phyloP scores from a whole-genome alignment of 2,888 invertebrate genomes.

The Eupithecia abbreviata region DNA sequence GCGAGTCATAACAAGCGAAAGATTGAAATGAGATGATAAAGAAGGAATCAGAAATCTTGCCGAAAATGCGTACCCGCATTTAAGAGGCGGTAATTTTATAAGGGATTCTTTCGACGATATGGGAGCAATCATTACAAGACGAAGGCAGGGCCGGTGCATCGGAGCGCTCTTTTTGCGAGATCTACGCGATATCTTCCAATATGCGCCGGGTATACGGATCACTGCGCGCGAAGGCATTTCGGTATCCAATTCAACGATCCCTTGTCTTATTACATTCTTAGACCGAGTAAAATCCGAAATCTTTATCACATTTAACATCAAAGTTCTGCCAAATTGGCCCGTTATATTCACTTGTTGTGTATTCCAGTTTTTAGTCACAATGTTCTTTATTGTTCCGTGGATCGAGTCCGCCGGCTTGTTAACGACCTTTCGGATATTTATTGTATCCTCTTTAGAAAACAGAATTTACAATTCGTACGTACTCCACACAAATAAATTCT shows the following conservation, averaged over 20 bases:
- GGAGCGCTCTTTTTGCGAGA: constrained; percentile 70
- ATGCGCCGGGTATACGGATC: constrained; percentile 66
- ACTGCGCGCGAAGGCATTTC: constrained; percentile 60
- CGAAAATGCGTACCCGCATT: constrained; percentile 77
- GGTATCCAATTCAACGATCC: constrained; percentile 56
- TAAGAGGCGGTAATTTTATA: constrained; percentile 79
- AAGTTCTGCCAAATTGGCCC: constrained; percentile 61
- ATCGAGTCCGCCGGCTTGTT: constrained; percentile 73
- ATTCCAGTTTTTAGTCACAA: constrained; percentile 71
- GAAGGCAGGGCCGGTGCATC: constrained; percentile 60
- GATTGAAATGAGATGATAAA: constrained; percentile 81
- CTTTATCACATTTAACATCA: constrained; percentile 51
- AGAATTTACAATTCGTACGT: constrained; percentile 75
- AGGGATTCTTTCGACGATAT: constrained; percentile 79
- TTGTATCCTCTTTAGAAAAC: constrained; percentile 81
- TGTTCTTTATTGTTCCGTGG: constrained; percentile 79
- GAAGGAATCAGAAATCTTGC: constrained; percentile 78
- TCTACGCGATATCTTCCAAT: constrained; percentile 75
- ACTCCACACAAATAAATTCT: constrained; percentile 41
- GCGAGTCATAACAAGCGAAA: constrained; percentile 77
- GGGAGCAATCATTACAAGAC: constrained; percentile 76
- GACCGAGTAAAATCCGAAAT: constrained; percentile 43
- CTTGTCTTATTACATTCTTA: constrained; percentile 52
- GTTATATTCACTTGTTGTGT: constrained; percentile 63
- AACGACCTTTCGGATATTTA: constrained; percentile 82